Base-by-base conservation (phyloP, 2,113 vertebrate species). In the Hassar affinis region DNA sequence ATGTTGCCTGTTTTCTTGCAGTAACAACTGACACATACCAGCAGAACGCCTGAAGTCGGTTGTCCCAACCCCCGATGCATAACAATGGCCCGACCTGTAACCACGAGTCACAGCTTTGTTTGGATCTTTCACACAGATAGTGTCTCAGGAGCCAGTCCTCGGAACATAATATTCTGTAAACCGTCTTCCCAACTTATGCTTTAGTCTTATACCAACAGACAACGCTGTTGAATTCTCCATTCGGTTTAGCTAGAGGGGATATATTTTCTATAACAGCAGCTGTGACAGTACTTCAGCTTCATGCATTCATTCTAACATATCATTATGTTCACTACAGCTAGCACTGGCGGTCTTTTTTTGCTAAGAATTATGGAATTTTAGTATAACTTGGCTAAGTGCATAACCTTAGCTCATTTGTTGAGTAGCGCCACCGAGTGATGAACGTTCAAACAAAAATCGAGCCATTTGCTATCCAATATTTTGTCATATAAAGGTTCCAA, bases 51-150 rank as follows among this genome's bases (percentile, higher is more conserved):
- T 89, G 84, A 78, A 86, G 15, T 27, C 10, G 18, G 25, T 78
- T 71, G 33, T 5, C 77, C 88, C 89, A 88, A 78, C 89, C 89
- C 91, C 89, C 86, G 68, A 11, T 8, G 68, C 17, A 49, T 59
- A 91, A 92, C 92, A 93, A 91, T 90, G 89, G 86, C 87, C 85
- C 52, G 74, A 79, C 59, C 57, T 62, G 59, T 51, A 30, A 71
- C 54, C 61, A 54, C 77, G 89, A 86, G 85, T 81, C 85, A 59
- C 80, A 45, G 80, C 71, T 79, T 87, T 54, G 78, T 79, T 62
- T 42, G 86, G 92, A 91, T 91, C 87, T 79, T 82, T 52, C 54
- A 81, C 81, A 62, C 68, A 85, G 88, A 91, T 89, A 77, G 25
- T 71, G 54, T 14, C 61, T 35, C 64, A 61, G 72, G 78, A 76